Base-by-base conservation (phyloP, 2,888 invertebrate species). In the Aspidiotus destructor region DNA sequence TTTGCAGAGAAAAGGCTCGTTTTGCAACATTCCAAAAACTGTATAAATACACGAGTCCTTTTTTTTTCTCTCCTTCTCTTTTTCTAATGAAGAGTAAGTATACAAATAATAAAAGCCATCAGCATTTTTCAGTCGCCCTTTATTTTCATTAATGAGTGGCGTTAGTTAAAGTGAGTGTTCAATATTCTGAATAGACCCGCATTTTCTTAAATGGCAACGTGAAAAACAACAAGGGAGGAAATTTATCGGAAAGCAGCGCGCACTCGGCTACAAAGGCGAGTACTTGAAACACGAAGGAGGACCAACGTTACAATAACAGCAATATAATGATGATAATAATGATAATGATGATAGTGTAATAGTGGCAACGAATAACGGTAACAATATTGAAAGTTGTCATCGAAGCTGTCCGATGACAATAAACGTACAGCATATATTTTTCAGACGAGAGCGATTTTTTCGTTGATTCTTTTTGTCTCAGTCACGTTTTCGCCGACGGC, bases 381-480 rank as follows among this genome's bases (percentile, higher is more conserved):
- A 58, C 58, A 58, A 58, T 58, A 58, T 58, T 67, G 67, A 67
- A 67, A 67, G 67, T 67, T 67, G 67, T 62, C 69, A 60, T 62
- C 62, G 57, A 55, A 57, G 62, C 69, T 60, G 62, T 62, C 42
- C 62, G 57, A 62, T 69, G 61, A 62, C 62, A 69, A 69, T 57
- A 62, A 61, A 62, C 69, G 62, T 62, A 62, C 41, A 28, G 28
- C 28, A 28, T 42, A 42, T 61, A 42, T 61, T 58, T 55, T 69
- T 68, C 67, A 67, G 44, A 42, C 58, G 67, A 62, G 63, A 69
- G 69, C 69, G 63, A 68, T 69, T 10, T 61, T 28, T 68, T 69
- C 58, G 60, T 60, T 55, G 61, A 41, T 54, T 61, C 64, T 70
- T 69, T 62, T 69, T 70, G 62, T 62, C 65, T 62, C 41, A 62